Conservation (phyloP, 2,113 vertebrate species). For the Phainopepla nitens region DNA sequence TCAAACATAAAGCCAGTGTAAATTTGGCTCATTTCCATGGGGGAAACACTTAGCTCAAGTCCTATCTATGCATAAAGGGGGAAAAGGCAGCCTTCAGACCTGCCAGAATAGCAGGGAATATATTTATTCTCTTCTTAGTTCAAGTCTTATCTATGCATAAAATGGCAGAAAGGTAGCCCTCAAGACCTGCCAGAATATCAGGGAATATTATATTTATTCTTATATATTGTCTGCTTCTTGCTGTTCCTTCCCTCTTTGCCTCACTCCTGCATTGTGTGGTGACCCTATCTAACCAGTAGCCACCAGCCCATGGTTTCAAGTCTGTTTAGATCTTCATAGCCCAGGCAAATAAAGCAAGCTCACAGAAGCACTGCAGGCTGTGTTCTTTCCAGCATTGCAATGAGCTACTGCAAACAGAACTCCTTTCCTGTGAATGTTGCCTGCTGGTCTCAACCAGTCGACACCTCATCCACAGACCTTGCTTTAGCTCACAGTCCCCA, state of each 20-base stretch:
- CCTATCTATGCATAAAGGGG: background rate
- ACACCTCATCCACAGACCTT: background rate
- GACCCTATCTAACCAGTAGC: background rate
- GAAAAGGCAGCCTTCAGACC: background rate
- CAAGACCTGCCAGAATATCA: background rate
- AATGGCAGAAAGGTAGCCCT: background rate
- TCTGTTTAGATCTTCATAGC: slow-evolving; percentile 42
- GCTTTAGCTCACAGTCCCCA: background rate
- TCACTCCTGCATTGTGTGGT: background rate
- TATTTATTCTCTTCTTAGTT: background rate
- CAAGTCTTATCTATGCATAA: slow-evolving; percentile 13
- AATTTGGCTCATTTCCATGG: background rate
- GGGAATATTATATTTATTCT: background rate
- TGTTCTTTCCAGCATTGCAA: background rate
- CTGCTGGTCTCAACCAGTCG: background rate
- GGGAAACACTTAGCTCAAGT: background rate
- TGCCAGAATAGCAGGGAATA: background rate
- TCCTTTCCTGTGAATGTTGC: background rate
- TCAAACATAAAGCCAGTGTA: background rate
- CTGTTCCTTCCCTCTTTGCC: slow-evolving; percentile 20
- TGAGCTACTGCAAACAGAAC: background rate
- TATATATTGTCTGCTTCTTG: slow-evolving; percentile 29
- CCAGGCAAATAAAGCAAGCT: slow-evolving; percentile 60
- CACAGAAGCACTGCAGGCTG: background rate
- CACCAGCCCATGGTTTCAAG: background rate